Conservation (phyloP, 2,113 vertebrate genomes). For the Phaetusa simplex region DNA sequence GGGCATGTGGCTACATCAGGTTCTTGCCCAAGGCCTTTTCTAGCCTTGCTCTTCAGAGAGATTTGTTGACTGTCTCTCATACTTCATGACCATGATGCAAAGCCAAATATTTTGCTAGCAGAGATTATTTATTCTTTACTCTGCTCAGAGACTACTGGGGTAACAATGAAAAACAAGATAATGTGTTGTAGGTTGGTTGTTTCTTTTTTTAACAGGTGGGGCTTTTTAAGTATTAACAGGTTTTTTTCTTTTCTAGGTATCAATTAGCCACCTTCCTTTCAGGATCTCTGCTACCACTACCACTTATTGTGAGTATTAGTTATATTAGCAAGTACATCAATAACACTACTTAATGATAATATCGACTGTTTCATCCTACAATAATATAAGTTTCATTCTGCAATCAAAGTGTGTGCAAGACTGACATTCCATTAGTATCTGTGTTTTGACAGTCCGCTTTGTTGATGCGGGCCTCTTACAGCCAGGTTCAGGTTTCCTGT, state of each 20-base stretch:
- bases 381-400: not conserved
- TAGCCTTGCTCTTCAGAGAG: not conserved
- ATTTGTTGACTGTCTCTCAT: not conserved
- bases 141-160: not conserved
- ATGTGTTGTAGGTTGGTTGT: rapidly evolving
- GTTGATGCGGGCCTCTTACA: not conserved
- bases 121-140: not conserved
- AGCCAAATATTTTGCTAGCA: not conserved
- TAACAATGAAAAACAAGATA: not conserved
- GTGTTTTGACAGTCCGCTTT: not conserved
- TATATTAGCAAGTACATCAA: not conserved
- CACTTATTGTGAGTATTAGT: not conserved
- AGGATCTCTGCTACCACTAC: not conserved
- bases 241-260: not conserved
- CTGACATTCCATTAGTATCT: not conserved
- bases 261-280: not conserved
- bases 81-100: not conserved
- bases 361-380: not conserved
- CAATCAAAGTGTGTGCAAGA: not conserved
- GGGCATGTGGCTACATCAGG: not conserved
- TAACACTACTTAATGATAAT: not conserved
- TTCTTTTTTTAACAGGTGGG: not conserved
- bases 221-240: not conserved
- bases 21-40: not conserved
- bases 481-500: not conserved